Evolutionary conservation across 2,797 vertebrate genomes (phyloP).

Genomic region (Morus bassanus): DNA sequence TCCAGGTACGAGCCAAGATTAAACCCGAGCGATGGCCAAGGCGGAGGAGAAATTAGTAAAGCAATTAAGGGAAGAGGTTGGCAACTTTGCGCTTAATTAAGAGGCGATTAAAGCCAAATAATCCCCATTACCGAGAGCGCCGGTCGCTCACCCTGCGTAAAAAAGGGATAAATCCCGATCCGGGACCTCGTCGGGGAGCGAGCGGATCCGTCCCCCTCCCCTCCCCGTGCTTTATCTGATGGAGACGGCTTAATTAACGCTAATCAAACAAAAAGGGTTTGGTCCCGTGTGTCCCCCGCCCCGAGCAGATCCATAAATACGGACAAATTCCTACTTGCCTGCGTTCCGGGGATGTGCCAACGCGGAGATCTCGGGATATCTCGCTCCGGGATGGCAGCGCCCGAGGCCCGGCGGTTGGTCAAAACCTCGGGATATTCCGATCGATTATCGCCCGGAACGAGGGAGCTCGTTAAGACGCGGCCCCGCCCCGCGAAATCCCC

Average conservation of each 20-base stretch:
- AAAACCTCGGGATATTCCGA: background rate
- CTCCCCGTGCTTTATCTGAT: background rate
- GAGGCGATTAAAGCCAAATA: background rate
- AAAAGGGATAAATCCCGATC: background rate
- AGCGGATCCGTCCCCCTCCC: background rate
- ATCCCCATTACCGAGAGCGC: background rate
- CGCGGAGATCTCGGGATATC: rapidly evolving
- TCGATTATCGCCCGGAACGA: background rate
- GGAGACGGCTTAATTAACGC: background rate
- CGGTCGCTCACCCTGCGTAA: background rate
- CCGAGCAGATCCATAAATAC: background rate
- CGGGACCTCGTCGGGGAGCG: rapidly evolving
- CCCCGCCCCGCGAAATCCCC: background rate
- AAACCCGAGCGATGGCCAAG: background rate
- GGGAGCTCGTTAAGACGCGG: background rate
- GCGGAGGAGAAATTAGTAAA: background rate
- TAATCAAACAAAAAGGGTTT: background rate
- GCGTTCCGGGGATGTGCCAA: too few species aligned
- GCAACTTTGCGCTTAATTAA: background rate
- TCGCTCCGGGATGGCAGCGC: too few species aligned
- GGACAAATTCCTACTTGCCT: background rate
- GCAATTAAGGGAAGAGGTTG: background rate
- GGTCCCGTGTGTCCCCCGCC: too few species aligned
- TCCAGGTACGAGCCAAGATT: background rate
- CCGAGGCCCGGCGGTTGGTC: too few species aligned